Percentiles rank a stretch among this genome's conserved stretches.
Conservation (phyloP, 2,113 vertebrate species). For the Oreochromis spilurus region DNA sequence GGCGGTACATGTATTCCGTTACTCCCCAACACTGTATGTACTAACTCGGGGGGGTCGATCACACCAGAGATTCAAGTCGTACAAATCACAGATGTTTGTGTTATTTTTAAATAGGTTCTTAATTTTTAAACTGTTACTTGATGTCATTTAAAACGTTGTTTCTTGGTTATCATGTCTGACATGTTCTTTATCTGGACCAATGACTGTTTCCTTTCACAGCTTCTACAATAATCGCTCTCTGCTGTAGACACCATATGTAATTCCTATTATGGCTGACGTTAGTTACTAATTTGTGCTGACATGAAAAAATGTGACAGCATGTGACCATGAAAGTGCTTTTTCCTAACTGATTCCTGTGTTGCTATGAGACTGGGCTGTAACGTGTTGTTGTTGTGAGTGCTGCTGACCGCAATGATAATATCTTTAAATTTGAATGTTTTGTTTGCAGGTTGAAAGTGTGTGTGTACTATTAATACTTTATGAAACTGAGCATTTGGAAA, state of each 20-base stretch:
- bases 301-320: neutral
- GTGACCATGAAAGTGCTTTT: neutral
- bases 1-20: no score
- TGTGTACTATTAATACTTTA: neutral
- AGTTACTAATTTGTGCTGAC: neutral
- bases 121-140: neutral
- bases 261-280: neutral
- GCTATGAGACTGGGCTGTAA: neutral
- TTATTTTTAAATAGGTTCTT: neutral
- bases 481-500: neutral
- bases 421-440: neutral
- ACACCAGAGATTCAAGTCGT: neutral
- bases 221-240: neutral
- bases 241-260: neutral
- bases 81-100: neutral
- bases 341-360: neutral
- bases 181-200: neutral
- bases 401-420: neutral
- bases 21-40: no score
- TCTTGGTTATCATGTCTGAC: neutral
- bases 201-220: neutral
- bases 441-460: neutral
- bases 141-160: neutral
- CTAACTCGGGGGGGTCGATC: no score
- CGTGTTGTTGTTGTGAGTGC: neutral